These are phyloP conservation scores for Corvus cornix DNA, from an alignment of 2,113 vertebrate species.

Conservation along the genomic window DNA sequence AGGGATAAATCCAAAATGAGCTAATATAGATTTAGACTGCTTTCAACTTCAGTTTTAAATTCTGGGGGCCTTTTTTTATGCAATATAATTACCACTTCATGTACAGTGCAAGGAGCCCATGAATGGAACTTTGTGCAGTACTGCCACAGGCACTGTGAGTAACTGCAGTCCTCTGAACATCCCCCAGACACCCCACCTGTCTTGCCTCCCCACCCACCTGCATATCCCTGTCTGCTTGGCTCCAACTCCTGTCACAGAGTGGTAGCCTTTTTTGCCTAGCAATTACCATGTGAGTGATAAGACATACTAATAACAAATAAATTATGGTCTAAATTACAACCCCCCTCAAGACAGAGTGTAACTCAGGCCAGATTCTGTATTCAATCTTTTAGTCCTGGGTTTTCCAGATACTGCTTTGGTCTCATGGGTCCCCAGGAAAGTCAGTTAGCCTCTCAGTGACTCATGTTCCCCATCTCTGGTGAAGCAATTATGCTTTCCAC, in stretches of 20 bases:
- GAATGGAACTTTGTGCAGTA: background rate
- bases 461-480: background rate
- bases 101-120: background rate
- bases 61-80: background rate
- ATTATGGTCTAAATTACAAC: background rate
- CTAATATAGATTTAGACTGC: background rate
- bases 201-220: background rate
- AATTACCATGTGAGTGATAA: background rate
- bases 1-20: background rate
- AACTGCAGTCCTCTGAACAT: background rate
- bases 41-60: background rate
- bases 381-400: background rate
- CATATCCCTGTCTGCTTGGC: background rate
- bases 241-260: background rate
- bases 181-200: background rate
- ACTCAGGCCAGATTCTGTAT: background rate
- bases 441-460: background rate
- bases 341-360: background rate
- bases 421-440: background rate
- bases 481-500: conserved; percentile 14
- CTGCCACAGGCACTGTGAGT: background rate
- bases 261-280: background rate
- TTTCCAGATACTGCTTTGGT: background rate
- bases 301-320: background rate
- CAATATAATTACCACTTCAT: background rate